Conservation (phyloP, 2,797 vertebrate species). For the Sebastes flavidus region DNA sequence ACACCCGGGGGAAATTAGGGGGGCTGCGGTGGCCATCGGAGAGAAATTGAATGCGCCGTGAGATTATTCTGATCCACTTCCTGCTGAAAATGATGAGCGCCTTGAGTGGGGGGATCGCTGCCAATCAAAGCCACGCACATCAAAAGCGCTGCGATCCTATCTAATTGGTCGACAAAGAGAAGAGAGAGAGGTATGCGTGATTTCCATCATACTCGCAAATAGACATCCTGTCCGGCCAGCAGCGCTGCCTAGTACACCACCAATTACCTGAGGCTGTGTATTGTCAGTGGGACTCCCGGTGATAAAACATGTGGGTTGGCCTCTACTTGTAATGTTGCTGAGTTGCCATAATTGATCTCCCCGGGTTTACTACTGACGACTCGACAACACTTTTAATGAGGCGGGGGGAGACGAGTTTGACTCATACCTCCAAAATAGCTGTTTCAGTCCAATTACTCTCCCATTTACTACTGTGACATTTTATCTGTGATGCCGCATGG, state of each 20-base stretch:
- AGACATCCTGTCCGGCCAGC: conserved; percentile 29
- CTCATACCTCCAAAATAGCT: conserved; percentile 25
- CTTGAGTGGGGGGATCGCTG: conserved; percentile 54
- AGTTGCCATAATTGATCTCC: conserved; percentile 72
- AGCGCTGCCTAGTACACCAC: conserved; percentile 13
- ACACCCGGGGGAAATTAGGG: conserved; percentile 76
- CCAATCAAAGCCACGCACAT: conserved; percentile 60
- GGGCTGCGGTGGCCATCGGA: conserved; percentile 53
- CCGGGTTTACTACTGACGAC: conserved; percentile 57
- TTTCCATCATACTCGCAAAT: conserved; percentile 32
- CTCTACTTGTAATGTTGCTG: conserved; percentile 57
- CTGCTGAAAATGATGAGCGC: conserved; percentile 67
- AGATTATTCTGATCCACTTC: conserved; percentile 74
- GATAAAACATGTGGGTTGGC: conserved; percentile 51
- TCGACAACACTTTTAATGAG: conserved; percentile 62
- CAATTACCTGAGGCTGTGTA: conserved; percentile 62
- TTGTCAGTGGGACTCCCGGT: conserved; percentile 45
- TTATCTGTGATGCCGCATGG: conserved; percentile 6
- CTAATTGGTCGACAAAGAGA: conserved; percentile 70
- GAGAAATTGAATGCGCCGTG: conserved; percentile 54
- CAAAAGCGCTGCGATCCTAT: conserved; percentile 1
- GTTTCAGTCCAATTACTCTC: conserved; percentile 36
- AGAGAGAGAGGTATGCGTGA: background rate
- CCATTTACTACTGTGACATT: conserved; percentile 29
- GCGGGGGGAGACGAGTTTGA: conserved; percentile 31